phyloP scores from a whole-genome alignment of 2,113 vertebrate genomes.

The Rhabdomys dilectus region DNA sequence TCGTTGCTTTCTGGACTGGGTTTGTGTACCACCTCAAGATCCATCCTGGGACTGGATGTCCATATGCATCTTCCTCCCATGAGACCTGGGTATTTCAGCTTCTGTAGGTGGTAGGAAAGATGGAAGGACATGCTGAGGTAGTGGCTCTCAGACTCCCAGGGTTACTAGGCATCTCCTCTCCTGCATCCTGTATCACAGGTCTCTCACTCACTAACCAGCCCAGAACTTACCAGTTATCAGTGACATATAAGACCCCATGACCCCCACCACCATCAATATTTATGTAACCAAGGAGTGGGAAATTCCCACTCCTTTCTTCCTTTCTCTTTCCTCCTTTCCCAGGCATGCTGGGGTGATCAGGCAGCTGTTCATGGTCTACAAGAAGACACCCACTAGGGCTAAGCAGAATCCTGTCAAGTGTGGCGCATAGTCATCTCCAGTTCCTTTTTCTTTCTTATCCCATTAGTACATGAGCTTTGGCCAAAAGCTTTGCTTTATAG shows the following conservation, averaged over 20 bases:
- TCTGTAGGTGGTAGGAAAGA: too few relatives aligned
- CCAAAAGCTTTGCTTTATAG: background rate
- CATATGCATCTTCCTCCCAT: background rate
- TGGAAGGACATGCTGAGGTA: background rate
- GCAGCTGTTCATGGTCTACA: background rate
- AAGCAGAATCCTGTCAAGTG: background rate
- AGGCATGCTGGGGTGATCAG: background rate
- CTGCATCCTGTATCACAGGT: background rate
- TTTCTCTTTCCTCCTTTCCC: background rate
- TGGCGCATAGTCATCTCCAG: background rate
- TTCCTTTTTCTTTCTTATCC: background rate
- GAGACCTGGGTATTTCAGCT: too few relatives aligned
- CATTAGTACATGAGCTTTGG: background rate
- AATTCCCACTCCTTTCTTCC: background rate
- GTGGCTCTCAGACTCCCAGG: background rate
- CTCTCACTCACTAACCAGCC: background rate
- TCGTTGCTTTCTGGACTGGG: background rate
- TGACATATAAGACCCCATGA: background rate
- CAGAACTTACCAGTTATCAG: background rate
- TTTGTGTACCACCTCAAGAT: background rate
- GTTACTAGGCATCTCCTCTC: too few relatives aligned
- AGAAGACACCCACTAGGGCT: background rate
- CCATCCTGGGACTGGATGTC: background rate
- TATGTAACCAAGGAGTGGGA: background rate
- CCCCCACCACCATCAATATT: rapidly evolving